Base-by-base conservation (phyloP, 2,113 vertebrate genomes). In the Chaetura pelagica region DNA sequence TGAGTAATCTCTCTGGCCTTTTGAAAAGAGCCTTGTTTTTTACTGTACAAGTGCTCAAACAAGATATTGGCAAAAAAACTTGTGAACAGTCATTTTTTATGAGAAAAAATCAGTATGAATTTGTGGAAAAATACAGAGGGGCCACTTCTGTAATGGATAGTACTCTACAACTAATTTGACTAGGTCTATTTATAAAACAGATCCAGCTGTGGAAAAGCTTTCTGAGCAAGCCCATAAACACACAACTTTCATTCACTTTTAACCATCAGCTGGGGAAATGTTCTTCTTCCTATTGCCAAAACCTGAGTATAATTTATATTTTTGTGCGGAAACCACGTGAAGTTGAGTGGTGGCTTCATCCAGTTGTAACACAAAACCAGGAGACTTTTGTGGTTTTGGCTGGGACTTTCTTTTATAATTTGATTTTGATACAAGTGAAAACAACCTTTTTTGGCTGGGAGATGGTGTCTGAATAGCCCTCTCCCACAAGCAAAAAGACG, bases 361-460 rank as follows among this genome's bases (percentile, higher is more conserved):
- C 51, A 59, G 8, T 9, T 67, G 82, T 80, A 96, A 96, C 48
- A 38, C 7, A 88, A 96, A 90, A 83, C 71, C 59, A 42, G 72
- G 51, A 58, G 72, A 90, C 29, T 73, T 90, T 58, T 80, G 54
- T 66, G 77, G 84, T 7, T 96, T 91, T 89, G 89, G 80, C 67
- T 78, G 30, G 34, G 19, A 5, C 8, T 91, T 92, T 52, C 49
- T 75, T 68, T 72, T 57, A 35, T 90, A 86, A 95, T 83, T 92
- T 83, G 72, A 74, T 94, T 96, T 91, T 94, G 49, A 91, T 83
- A 40, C 40, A 76, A 95, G 71, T 58, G 7, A 85, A 93, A 69
- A 2, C 73, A 87, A 93, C 9, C 35, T 51, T 91, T 24, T 24
- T 90, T 95, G 71, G 40, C 58, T 58, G 67, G 78, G 48, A 91